phyloP scores from a whole-genome alignment of 1,140 invertebrate species.

The Drusus annulatus region DNA sequence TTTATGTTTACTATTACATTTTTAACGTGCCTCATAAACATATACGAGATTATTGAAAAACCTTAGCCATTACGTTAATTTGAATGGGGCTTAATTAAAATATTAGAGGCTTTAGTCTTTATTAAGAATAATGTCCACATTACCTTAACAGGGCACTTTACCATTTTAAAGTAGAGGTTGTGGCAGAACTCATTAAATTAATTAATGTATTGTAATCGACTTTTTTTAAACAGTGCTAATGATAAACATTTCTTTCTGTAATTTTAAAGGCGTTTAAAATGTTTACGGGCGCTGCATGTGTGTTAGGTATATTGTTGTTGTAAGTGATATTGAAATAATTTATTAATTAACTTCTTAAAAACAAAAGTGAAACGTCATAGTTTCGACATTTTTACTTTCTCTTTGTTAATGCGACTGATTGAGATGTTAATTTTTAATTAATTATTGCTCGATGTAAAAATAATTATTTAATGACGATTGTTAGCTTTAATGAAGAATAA shows the following conservation, averaged over 20 bases:
- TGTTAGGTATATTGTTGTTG: not conserved
- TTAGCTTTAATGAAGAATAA: too few relatives aligned
- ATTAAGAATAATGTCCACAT: too few relatives aligned
- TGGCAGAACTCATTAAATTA: not conserved
- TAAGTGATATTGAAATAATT: not conserved
- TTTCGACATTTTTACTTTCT: conserved; percentile 13
- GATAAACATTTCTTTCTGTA: not conserved
- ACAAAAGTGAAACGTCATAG: conserved; percentile 8
- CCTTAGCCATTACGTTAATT: too few relatives aligned
- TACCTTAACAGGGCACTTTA: too few relatives aligned
- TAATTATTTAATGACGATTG: too few relatives aligned
- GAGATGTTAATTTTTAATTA: not conserved
- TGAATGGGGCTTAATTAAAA: too few relatives aligned
- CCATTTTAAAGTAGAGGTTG: not conserved
- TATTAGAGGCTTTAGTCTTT: too few relatives aligned
- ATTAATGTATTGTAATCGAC: not conserved
- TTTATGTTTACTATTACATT: too few relatives aligned
- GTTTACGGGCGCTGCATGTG: not conserved
- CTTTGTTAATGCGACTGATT: conserved; percentile 4
- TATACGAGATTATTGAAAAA: too few relatives aligned
- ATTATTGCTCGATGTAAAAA: too few relatives aligned
- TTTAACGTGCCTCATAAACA: too few relatives aligned
- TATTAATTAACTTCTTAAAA: conserved; percentile 11
- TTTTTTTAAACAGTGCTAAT: not conserved
- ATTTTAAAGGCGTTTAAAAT: too few relatives aligned